Evolutionary conservation across 2,888 invertebrate genomes (phyloP).

Genomic region (Catocala sponsa): DNA sequence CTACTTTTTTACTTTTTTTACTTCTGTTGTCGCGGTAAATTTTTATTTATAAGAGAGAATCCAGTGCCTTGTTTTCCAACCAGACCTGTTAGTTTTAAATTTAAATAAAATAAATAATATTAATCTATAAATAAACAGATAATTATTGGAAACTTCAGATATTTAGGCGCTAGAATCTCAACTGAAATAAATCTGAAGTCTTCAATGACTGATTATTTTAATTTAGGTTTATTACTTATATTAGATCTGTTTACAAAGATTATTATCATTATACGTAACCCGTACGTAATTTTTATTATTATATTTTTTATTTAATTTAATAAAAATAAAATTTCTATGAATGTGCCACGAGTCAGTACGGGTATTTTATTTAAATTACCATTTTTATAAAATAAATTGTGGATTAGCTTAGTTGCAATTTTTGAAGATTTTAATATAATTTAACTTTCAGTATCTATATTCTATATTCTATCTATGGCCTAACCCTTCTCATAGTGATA

Average conservation of each 20-base stretch:
- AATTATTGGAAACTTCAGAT: slow-evolving; percentile 85
- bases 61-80: slow-evolving; percentile 50
- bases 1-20: slow-evolving; percentile 11
- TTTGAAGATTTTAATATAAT: slow-evolving; percentile 28
- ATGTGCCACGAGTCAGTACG: slow-evolving; percentile 83
- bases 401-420: slow-evolving; percentile 35
- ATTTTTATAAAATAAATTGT: slow-evolving; percentile 51
- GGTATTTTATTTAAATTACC: slow-evolving; percentile 74
- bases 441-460: not conserved
- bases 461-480: no score
- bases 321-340: slow-evolving; percentile 61
- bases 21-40: slow-evolving; percentile 35
- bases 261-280: slow-evolving; percentile 53
- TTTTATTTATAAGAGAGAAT: slow-evolving; percentile 37
- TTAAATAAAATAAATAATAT: slow-evolving; percentile 62
- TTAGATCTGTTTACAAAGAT: slow-evolving; percentile 75
- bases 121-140: slow-evolving; percentile 52
- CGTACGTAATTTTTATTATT: slow-evolving; percentile 63
- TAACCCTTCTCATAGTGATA: no score
- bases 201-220: slow-evolving; percentile 83
- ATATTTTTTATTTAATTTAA: slow-evolving; percentile 55
- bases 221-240: slow-evolving; percentile 56
- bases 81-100: slow-evolving; percentile 54
- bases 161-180: slow-evolving; percentile 82
- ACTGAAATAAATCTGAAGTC: slow-evolving; percentile 75